Percentiles rank a stretch among this genome's conserved stretches.
Conservation (phyloP, 1,140 invertebrate species). For the Drosophila saltans region DNA sequence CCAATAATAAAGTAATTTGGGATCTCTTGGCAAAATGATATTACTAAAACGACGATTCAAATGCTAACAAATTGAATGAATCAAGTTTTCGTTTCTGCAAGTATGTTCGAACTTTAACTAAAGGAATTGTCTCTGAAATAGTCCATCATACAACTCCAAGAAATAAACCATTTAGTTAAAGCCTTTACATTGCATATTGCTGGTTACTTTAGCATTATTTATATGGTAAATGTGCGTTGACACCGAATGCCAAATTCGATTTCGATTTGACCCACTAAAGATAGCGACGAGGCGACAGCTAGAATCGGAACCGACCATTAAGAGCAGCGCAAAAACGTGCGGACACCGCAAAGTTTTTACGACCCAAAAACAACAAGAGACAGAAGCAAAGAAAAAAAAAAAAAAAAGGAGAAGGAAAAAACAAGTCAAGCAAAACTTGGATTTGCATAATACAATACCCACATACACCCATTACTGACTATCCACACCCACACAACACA, state of each 20-base stretch:
- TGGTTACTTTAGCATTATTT: constrained; percentile 46
- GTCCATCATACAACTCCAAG: too few relatives aligned
- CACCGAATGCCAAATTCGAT: constrained; percentile 55
- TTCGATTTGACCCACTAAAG: constrained; percentile 48
- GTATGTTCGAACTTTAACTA: too few relatives aligned
- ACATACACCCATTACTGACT: constrained; percentile 23
- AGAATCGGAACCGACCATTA: constrained; percentile 29
- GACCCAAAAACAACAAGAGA: constrained; percentile 39
- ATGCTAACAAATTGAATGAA: too few relatives aligned
- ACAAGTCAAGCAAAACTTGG: constrained; percentile 56
- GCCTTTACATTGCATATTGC: not conserved
- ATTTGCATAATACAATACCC: constrained; percentile 72
- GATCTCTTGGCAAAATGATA: not conserved
- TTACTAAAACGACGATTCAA: not conserved
- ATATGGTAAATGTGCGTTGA: constrained; percentile 67
- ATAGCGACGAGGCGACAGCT: constrained; percentile 7
- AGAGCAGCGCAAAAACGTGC: constrained; percentile 66
- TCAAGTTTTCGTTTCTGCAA: too few relatives aligned
- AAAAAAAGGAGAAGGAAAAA: not conserved
- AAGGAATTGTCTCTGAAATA: too few relatives aligned
- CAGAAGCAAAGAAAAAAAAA: too few relatives aligned
- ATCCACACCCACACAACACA: constrained; percentile 4
- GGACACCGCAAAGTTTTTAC: constrained; percentile 72
- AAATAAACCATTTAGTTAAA: not conserved
- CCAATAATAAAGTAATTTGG: constrained; percentile 51